Evolutionary conservation across 1,140 invertebrate genomes (phyloP), one percentile per base, ranked within the genome.

Genomic region (Choristoneura fumiferana): DNA sequence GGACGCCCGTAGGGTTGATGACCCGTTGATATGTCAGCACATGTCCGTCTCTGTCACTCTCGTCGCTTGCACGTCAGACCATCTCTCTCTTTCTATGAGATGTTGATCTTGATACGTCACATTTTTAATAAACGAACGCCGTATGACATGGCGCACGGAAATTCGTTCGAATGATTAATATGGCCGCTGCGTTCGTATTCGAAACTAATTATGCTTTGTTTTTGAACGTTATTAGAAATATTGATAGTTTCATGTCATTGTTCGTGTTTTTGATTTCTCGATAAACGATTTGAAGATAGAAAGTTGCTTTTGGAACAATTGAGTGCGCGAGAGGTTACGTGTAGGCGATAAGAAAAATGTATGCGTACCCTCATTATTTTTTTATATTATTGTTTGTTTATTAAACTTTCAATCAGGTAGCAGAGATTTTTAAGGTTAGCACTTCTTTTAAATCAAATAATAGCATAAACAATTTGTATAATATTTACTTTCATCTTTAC

Each of bases 31-130:
- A 89, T 82, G 84, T 86, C 84, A 84, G 78, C 76, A 73, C 71
- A 69, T 71, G 59, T 75, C 76, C 63, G 61, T 89, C 86, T 76
- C 77, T 58, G 72, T 85, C 73, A 8, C 66, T 59, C 81, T 34
- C 45, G 33, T 18, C 17, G 60, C 56, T 40, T 64, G 35, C 63
- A 57, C 65, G 73, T 75, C 69, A 71, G 56, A 39, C 69, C 69
- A 71, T 86, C 78, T 63, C 78, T 56, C 73, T 85, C 78, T 60
- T 37, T 55, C 74, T 49, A 77, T 69, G 78, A 81, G 84, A 86
- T 87, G 81, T 89, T 87, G 86, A 89, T 89, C 86, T 89, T 87
- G 84, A 89, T 89, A 89, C 86, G 84, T 89, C 86, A 89, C 76
- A 87, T 85, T 89, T 89, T 89, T 89, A 89, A 89, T 89, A 89